Percentiles rank a stretch among this genome's conserved stretches.
Evolutionary conservation across 1,140 invertebrate species (phyloP).

Genomic region (Macrobrachium nipponense): DNA sequence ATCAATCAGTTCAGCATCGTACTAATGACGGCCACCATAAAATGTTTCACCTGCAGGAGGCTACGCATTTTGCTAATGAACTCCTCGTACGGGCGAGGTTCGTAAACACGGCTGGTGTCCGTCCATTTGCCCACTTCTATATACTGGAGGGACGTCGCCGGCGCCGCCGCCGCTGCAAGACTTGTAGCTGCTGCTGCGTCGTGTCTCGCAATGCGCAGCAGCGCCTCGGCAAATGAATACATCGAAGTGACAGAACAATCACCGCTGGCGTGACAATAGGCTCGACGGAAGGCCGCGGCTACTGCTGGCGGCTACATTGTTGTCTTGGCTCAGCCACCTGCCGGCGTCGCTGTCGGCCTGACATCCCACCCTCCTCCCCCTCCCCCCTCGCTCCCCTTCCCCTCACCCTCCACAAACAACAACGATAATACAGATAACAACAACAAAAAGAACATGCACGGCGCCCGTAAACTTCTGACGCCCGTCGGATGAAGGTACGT

Average conservation of each 20-base stretch:
- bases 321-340: neutral
- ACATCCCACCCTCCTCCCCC: neutral
- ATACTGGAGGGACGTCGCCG: no score
- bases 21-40: no score
- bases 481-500: neutral
- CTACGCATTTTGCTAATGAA: no score
- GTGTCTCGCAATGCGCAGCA: constrained; percentile 3
- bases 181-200: no score
- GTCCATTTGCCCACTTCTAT: no score
- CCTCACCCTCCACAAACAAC: neutral
- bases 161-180: no score
- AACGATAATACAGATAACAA: constrained; percentile 5
- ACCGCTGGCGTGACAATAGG: neutral
- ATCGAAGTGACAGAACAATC: neutral
- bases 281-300: no score
- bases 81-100: no score
- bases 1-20: no score
- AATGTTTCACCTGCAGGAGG: no score
- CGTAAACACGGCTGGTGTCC: no score
- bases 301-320: neutral
- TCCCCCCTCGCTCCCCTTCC: no score
- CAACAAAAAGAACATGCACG: constrained; percentile 1
- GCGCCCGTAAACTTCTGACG: neutral
- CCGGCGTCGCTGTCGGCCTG: neutral
- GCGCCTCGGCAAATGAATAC: neutral